Evolutionary conservation across 2,888 invertebrate genomes (phyloP), one percentile per base, ranked within the genome.

Genomic region (Mythimna lalbum): DNA sequence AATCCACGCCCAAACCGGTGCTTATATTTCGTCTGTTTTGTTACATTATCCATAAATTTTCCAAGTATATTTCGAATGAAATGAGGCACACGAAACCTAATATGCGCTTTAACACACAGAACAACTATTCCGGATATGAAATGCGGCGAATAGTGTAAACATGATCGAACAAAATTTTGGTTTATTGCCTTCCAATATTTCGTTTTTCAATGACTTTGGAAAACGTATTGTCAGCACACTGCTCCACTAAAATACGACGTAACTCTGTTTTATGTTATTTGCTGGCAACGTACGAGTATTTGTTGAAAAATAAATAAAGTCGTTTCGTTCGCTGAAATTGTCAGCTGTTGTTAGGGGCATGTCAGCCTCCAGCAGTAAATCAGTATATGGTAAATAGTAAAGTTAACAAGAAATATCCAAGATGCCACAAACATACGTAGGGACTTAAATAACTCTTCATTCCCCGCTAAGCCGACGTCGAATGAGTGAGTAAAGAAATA

Each of bases 341-440:
- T 59, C 73, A 17, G 73, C 27, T 62, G 33, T 73, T 57, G 59
- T 72, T 82, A 63, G 27, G 53, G n/a, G 31, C 36, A 55, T 82
- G 79, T 67, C 65, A 61, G n/a, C 17, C 21, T 19, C 23, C 23
- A 47, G 56, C 73, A 56, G 72, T 78, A 78, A 78, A 78, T 78
- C 73, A 82, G 65, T 63, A 61, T 66, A 78, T 82, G 82, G 73
- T 78, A 78, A 78, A 82, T 60, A 82, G 63, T 61, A 63, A 62
- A 78, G 65, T 72, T 78, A 56, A 66, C 27, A 63, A 78, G 65
- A 72, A 63, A 81, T 50, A 63, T 66, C 31, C 33, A 79, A 82
- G 82, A 78, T 64, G 57, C 31, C 66, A 63, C 73, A 59, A 78
- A 73, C 73, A 72, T 72, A 57, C 43, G 56, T 12, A 36, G 12